Evolutionary conservation across 2,797 vertebrate genomes (phyloP), one percentile per base, ranked within the genome.

Genomic region (Vireo griseus): DNA sequence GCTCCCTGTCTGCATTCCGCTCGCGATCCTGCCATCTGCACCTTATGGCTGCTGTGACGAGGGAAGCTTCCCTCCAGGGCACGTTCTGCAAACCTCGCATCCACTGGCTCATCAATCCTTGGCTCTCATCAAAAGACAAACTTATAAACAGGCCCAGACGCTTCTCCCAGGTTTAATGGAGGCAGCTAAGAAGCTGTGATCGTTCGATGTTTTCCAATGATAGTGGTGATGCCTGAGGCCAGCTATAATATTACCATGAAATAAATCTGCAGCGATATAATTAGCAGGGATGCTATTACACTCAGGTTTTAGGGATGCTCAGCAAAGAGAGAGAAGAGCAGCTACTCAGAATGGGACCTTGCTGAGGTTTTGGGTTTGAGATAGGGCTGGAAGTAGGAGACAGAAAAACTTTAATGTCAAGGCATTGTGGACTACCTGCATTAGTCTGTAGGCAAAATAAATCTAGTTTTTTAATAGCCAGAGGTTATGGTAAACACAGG

Each of bases 221-320:
- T 91, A 96, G 74, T 16, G 83, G 81, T 90, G 85, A 80, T 79
- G 96, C 97, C 97, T 25, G 90, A 95, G 96, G 96, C 94, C 91
- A 97, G 93, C 90, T 88, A 76, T 95, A 97, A 96, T 95, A 95
- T 85, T 91, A 94, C 94, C 91, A 85, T 91, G 92, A 96, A 97
- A 97, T 97, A 97, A 97, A 96, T 97, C 93, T 96, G 96, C 93
- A 92, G 89, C 84, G 88, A 96, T 97, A 96, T 86, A 97, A 97
- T 97, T 97, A 96, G 94, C 92, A 86, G 73, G 69, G 65, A 94
- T 92, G 92, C 69, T 95, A 87, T 95, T 97, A 95, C 2, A 44
- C 55, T 57, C 90, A 94, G 90, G 91, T 95, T 97, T 97, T 80
- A 93, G 84, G 76, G 77, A 89, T 88, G 92, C 67, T 97, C 40